phyloP scores from a whole-genome alignment of 2,797 vertebrate species.

The Cyclura pinguis region DNA sequence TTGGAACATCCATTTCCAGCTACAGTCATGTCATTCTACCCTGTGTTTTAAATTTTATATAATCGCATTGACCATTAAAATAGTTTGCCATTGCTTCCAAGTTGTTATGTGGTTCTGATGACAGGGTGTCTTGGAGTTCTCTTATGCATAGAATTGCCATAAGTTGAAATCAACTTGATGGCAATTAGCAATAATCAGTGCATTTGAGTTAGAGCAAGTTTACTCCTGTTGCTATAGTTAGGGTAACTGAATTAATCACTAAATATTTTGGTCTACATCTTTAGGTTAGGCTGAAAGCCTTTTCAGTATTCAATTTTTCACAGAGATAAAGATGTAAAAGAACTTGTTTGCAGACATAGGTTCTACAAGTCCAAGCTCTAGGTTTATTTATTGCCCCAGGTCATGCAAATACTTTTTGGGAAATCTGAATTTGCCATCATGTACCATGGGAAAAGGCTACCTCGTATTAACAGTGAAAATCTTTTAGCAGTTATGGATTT shows the following conservation, averaged over 20 bases:
- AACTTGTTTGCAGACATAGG: not conserved
- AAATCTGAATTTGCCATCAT: not conserved
- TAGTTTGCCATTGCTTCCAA: not conserved
- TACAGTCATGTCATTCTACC: not conserved
- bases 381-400: not conserved
- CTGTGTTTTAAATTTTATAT: not conserved
- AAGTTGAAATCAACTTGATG: too few relatives aligned
- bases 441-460: not conserved
- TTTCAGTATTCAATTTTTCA: not conserved
- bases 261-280: not conserved
- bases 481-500: conserved; percentile 22
- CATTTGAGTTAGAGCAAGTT: not conserved
- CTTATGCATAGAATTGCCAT: too few relatives aligned
- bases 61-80: not conserved
- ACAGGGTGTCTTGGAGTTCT: too few relatives aligned
- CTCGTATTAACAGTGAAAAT: conserved; percentile 7
- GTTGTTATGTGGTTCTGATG: not conserved
- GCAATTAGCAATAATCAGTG: not conserved
- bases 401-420: not conserved
- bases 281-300: not conserved
- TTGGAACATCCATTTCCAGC: not conserved
- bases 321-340: not conserved
- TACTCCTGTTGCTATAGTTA: not conserved
- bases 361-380: not conserved
- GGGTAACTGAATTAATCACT: not conserved